Base-by-base conservation (phyloP, 2,797 vertebrate species). In the Rhadinocentrus ornatus region DNA sequence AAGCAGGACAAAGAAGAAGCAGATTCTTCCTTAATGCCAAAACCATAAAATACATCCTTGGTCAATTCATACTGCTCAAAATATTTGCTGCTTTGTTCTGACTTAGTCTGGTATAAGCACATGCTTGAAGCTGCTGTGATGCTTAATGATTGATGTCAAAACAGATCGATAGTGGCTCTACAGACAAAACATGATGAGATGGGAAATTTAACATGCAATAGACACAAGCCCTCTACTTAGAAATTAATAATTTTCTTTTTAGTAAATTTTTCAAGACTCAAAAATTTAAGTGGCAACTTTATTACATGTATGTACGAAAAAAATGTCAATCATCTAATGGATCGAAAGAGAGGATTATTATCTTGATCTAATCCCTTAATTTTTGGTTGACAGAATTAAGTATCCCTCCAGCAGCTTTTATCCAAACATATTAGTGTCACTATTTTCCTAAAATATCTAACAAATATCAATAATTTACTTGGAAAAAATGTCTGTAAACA, bases 341-440 rank as follows among this genome's bases (percentile, higher is more conserved):
- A 50, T 73, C 20, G 73, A 84, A 82, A 88, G 70, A 78, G 73
- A 74, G 70, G 82, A 88, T 86, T 80, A 85, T 3, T 29, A 41
- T 48, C 29, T 26, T 31, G 69, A 59, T 80, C 10, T 34, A 73
- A 82, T 83, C 58, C 67, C 35, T 73, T 68, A 15, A 48, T 50
- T 54, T 6, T 50, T 62, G 55, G 29, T 70, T 77, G 29, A 20
- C 31, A 18, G 39, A 44, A 6, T 44, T 61, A 32, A 75, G 13
- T 61, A 65, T 76, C 24, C 18, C 32, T 52, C 32, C 7, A 37
- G 15, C 9, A 41, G 24, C 15, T 20, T 64, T 56, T 8, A 62
- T 67, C 58, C 9, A 15, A 64, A 35, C 22, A 35, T 26, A 62
- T 24, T 39, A 32, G 6, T 3, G 5, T 8, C 20, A 24, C 27